Conservation (phyloP, 2,888 invertebrate genomes). For the Watsonalla cultraria region DNA sequence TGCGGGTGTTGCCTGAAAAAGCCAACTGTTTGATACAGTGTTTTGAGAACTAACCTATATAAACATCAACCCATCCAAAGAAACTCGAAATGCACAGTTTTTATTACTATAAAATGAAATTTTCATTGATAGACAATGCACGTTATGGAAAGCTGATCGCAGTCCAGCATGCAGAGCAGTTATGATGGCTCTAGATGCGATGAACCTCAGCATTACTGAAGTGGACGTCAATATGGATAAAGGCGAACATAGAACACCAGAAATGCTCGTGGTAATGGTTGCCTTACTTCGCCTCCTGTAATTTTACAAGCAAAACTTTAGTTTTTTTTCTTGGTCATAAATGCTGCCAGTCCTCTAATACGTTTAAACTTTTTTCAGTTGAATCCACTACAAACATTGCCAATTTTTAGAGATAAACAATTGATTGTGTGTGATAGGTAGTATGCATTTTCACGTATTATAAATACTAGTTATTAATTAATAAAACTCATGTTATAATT, state of each 20-base stretch:
- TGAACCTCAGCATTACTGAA: slow-evolving; percentile 54
- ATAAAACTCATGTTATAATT: too few species aligned
- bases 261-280: slow-evolving; percentile 33
- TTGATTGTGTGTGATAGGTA: slow-evolving; percentile 81
- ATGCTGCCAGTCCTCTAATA: too few species aligned
- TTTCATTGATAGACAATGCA: slow-evolving; percentile 38
- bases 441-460: slow-evolving; percentile 21
- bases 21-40: too few species aligned
- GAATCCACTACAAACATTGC: slow-evolving; percentile 82
- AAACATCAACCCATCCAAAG: too few species aligned
- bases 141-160: slow-evolving; percentile 57
- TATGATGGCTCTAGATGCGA: slow-evolving; percentile 59
- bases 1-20: too few species aligned
- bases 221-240: slow-evolving; percentile 55
- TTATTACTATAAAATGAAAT: neutral
- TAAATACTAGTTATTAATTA: neutral
- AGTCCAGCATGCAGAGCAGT: slow-evolving; percentile 61
- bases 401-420: slow-evolving; percentile 81
- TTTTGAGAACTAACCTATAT: too few species aligned
- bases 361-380: slow-evolving; percentile 52
- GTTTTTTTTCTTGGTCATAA: too few species aligned
- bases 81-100: too few species aligned
- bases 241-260: slow-evolving; percentile 43
- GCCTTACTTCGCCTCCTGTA: neutral
- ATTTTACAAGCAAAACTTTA: too few species aligned